Conservation (phyloP, 2,797 vertebrate species). For the Diceros bicornis region DNA sequence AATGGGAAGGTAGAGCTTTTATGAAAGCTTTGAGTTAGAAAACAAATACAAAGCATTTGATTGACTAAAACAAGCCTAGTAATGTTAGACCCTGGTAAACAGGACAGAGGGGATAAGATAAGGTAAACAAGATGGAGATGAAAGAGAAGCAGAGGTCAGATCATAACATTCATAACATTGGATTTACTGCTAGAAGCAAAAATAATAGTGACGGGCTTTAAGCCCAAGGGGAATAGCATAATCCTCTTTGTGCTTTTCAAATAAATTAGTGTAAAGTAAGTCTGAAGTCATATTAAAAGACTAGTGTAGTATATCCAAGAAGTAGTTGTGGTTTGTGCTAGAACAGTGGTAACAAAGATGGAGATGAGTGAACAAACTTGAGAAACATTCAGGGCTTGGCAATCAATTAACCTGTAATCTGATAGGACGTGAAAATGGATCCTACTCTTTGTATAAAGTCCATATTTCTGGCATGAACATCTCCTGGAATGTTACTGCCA, state of each 20-base stretch:
- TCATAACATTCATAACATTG: background rate
- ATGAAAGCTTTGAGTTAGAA: background rate
- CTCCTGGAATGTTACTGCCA: background rate
- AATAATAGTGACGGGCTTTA: background rate
- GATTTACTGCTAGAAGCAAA: background rate
- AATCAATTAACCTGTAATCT: background rate
- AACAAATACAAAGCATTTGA: background rate
- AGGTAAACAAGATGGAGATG: background rate
- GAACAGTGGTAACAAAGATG: background rate
- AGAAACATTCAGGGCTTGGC: background rate
- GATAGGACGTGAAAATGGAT: background rate
- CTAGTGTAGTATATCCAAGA: background rate
- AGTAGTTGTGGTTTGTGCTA: background rate
- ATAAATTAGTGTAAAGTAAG: background rate
- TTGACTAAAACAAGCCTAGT: background rate
- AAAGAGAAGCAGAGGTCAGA: background rate
- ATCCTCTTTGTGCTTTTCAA: background rate
- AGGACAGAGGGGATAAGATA: background rate
- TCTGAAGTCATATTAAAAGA: background rate
- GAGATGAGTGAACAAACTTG: background rate
- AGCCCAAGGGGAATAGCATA: background rate
- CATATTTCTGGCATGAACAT: background rate
- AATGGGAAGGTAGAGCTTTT: background rate
- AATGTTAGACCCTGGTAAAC: background rate
- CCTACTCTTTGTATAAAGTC: background rate